Evolutionary conservation across 2,797 vertebrate species (phyloP).

Genomic region (Tenualosa thibaudeaui): DNA sequence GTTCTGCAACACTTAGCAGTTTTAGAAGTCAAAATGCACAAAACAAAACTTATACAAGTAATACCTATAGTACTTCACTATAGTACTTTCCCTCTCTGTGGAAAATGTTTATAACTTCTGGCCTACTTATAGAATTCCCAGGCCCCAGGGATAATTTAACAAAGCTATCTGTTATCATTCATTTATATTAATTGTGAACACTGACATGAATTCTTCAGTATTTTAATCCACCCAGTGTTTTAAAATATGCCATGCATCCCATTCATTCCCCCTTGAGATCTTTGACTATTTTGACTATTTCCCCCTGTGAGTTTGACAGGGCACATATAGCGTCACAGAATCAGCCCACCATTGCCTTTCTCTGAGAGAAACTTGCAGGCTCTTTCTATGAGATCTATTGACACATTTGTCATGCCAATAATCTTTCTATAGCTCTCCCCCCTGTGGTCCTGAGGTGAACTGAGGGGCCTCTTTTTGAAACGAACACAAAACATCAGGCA

Average conservation of each 20-base stretch:
- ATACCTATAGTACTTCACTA: not conserved
- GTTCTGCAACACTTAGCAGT: not conserved
- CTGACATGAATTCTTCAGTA: not conserved
- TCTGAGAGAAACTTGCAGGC: not conserved
- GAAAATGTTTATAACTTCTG: not conserved
- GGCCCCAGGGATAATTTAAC: slow-evolving; percentile 26
- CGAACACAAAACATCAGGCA: slow-evolving; percentile 26
- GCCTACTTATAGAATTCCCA: slow-evolving; percentile 40
- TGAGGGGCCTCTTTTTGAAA: slow-evolving; percentile 33
- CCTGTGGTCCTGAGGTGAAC: slow-evolving; percentile 32
- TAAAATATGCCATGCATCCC: not conserved
- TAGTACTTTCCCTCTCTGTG: not conserved
- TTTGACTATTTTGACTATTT: slow-evolving; percentile 11
- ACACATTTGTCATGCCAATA: slow-evolving; percentile 36
- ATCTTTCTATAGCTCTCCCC: slow-evolving; percentile 20
- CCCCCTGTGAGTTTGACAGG: not conserved
- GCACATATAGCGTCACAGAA: not conserved
- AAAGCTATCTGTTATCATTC: slow-evolving; percentile 20
- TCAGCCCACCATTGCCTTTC: not conserved
- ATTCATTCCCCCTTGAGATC: not conserved
- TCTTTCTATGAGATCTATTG: not conserved
- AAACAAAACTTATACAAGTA: not conserved
- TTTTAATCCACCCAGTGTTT: not conserved
- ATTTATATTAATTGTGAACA: slow-evolving; percentile 1
- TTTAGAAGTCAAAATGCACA: not conserved